Percentiles rank a stretch among this genome's conserved stretches.
Conservation (phyloP, 1,140 invertebrate species). For the Drosophila kanapiae region DNA sequence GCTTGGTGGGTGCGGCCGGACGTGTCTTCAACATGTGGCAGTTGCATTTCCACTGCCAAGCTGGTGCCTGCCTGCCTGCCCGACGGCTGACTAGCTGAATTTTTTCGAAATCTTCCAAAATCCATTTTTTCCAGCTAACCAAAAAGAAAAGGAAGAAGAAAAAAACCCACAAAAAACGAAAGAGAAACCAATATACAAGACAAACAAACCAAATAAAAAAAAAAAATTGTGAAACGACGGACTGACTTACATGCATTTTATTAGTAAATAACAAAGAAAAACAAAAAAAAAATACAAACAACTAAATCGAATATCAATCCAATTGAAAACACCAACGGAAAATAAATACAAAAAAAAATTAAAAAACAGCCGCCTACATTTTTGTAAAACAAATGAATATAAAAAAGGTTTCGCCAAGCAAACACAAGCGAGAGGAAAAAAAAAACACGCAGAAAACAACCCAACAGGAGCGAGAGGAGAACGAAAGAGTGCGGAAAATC, state of each 20-base stretch:
- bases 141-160: constrained; percentile 21
- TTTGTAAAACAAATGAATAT: constrained; percentile 43
- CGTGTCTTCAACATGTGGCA: constrained; percentile 25
- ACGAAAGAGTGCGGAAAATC: constrained; percentile 51
- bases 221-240: constrained; percentile 81
- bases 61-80: constrained; percentile 3
- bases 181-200: constrained; percentile 17
- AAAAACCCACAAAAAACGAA: constrained; percentile 16
- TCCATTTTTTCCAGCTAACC: constrained; percentile 3
- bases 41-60: constrained; percentile 46
- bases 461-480: constrained; percentile 11
- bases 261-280: constrained; percentile 71
- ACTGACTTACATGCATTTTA: constrained; percentile 83
- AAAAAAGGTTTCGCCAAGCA: constrained; percentile 44
- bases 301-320: constrained; percentile 62
- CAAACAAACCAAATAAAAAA: constrained; percentile 51
- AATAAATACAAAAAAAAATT: constrained; percentile 17
- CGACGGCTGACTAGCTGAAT: background rate
- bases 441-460: constrained; percentile 5
- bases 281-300: constrained; percentile 3
- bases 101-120: background rate
- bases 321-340: constrained; percentile 53
- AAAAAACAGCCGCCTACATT: constrained; percentile 38
- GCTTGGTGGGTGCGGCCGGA: constrained; percentile 41
- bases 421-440: constrained; percentile 26